Percentiles rank a stretch among this genome's conserved stretches.
Conservation (phyloP, 2,888 invertebrate genomes). For the Norana najaformis region DNA sequence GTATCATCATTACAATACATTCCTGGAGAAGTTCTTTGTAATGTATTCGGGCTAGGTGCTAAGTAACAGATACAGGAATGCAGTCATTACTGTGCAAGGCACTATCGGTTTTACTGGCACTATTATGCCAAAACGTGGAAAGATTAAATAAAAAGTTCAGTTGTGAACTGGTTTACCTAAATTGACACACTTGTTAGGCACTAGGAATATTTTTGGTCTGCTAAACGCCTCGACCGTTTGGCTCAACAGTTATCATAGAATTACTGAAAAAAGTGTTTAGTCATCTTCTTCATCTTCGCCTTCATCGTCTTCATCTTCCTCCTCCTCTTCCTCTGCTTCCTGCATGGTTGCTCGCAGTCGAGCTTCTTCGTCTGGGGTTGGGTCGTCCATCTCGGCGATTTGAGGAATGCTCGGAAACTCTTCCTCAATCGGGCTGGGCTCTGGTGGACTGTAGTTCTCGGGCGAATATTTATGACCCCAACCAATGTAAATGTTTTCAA, state of each 20-base stretch:
- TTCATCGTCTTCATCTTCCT: constrained; percentile 65
- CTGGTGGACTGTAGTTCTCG: constrained; percentile 75
- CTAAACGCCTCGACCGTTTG: neutral
- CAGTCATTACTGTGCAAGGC: neutral
- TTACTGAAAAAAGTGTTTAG: neutral
- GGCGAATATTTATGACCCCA: constrained; percentile 76
- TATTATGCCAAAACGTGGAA: neutral
- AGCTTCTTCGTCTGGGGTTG: constrained; percentile 66
- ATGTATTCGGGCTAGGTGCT: neutral
- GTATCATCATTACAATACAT: no score
- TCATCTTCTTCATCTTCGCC: constrained; percentile 50
- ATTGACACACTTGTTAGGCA: constrained; percentile 10
- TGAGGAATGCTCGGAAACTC: constrained; percentile 73
- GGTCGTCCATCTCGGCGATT: constrained; percentile 74
- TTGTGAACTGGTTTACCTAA: neutral
- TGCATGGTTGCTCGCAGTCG: constrained; percentile 50
- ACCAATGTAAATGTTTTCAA: constrained; percentile 78
- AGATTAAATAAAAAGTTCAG: neutral
- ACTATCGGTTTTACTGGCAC: neutral
- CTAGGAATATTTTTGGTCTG: neutral
- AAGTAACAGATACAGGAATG: neutral
- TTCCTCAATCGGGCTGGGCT: constrained; percentile 71
- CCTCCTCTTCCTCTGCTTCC: constrained; percentile 73
- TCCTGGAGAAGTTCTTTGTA: neutral
- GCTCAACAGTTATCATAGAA: neutral